Conservation (phyloP, 2,113 vertebrate genomes). For the Microtus ochrogaster region DNA sequence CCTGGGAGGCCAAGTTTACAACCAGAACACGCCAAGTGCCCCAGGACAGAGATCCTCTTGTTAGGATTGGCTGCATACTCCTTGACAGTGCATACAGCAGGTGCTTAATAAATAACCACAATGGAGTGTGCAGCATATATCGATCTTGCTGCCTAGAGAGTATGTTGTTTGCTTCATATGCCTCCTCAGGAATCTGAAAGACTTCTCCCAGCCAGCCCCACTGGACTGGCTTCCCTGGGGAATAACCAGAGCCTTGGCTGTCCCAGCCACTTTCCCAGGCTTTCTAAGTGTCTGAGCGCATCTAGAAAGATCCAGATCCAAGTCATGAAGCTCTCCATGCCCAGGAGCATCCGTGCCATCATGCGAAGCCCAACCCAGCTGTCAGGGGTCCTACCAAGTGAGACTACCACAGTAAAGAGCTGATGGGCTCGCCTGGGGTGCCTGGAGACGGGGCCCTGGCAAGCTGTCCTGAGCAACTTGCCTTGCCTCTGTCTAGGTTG, state of each 20-base stretch:
- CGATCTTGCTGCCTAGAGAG: rapidly evolving
- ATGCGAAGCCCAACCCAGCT: background rate
- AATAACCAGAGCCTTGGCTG: background rate
- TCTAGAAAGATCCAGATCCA: conserved; percentile 35
- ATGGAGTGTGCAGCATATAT: rapidly evolving
- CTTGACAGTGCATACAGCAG: rapidly evolving
- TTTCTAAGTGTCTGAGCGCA: background rate
- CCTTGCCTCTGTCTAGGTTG: background rate
- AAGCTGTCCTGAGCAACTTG: rapidly evolving
- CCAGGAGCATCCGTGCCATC: background rate
- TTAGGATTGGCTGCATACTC: rapidly evolving
- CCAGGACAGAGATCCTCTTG: background rate
- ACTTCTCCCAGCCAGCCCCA: background rate
- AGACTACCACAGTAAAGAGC: background rate
- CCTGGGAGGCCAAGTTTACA: background rate
- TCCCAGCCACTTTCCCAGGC: background rate
- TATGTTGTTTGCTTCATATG: rapidly evolving
- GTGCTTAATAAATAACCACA: rapidly evolving
- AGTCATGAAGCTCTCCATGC: background rate
- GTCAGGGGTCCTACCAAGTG: rapidly evolving
- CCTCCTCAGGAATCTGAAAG: background rate
- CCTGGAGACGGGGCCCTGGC: no score
- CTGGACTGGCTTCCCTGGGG: background rate
- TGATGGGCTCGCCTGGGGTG: rapidly evolving
- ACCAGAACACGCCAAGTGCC: background rate